Conservation (phyloP, 2,888 invertebrate genomes). For the Morpho deidamia region DNA sequence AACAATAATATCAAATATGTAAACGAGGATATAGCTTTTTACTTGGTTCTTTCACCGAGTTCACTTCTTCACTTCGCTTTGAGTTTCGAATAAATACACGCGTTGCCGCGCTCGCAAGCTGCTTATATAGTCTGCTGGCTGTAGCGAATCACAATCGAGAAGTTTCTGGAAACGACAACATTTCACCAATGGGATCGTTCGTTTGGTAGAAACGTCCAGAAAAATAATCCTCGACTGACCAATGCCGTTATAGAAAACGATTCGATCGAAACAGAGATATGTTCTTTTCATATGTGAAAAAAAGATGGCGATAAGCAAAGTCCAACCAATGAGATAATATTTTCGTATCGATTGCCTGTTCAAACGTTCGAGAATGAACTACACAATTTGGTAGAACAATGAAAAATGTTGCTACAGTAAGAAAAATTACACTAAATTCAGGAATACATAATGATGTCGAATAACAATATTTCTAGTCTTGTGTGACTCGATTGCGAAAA, state of each 20-base stretch:
- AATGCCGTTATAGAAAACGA: not conserved
- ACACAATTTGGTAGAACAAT: no score
- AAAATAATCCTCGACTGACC: not conserved
- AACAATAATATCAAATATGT: not conserved
- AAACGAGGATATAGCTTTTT: not conserved
- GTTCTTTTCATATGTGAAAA: conserved; percentile 24
- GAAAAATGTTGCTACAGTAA: not conserved
- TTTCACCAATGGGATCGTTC: not conserved
- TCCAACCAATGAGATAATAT: not conserved
- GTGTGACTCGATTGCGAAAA: no score
- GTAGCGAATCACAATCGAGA: conserved; percentile 34
- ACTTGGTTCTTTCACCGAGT: conserved; percentile 35
- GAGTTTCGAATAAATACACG: conserved; percentile 53
- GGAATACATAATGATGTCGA: not conserved
- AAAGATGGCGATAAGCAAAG: not conserved
- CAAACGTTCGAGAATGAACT: no score
- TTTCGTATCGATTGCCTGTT: no score
- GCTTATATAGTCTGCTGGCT: conserved; percentile 39
- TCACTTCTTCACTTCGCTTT: conserved; percentile 35
- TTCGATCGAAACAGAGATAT: not conserved
- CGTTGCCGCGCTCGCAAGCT: conserved; percentile 40
- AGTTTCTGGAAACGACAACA: not conserved
- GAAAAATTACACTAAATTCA: not conserved
- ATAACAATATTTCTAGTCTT: no score
- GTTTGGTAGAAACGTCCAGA: not conserved